A percentile compares a stretch with the other conserved stretches of the same genome.
Evolutionary conservation across 2,797 vertebrate species (phyloP).

Genomic region (Sebastes variabilis): DNA sequence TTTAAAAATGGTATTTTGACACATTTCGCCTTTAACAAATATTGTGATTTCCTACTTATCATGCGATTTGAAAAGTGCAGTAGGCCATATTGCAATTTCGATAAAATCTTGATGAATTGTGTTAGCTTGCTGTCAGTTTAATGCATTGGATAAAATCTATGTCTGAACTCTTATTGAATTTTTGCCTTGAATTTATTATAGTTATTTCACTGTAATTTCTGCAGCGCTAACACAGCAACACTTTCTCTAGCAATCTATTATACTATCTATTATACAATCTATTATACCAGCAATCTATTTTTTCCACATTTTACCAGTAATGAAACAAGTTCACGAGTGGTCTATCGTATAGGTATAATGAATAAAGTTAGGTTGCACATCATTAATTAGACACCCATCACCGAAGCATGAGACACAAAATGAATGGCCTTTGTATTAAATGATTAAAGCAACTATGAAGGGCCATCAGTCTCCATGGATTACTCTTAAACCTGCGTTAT

Average conservation of each 20-base stretch:
- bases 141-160: neutral
- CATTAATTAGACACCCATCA: neutral
- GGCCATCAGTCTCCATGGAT: neutral
- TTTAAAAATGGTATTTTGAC: too few relatives aligned
- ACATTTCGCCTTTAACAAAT: too few relatives aligned
- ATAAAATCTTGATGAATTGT: accelerated
- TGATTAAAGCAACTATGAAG: neutral
- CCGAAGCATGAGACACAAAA: neutral
- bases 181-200: too few relatives aligned
- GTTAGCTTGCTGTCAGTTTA: neutral
- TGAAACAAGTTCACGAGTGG: neutral
- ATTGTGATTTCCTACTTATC: too few relatives aligned
- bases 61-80: too few relatives aligned
- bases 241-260: neutral
- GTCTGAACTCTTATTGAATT: neutral
- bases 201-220: neutral
- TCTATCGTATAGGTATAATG: neutral
- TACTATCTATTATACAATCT: neutral
- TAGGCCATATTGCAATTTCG: too few relatives aligned
- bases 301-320: neutral
- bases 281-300: neutral
- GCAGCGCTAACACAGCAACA: neutral
- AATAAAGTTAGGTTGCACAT: neutral
- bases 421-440: neutral
- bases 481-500: neutral